Evolutionary conservation across 1,140 invertebrate genomes (phyloP).

Genomic region (Bombus soroeensis): DNA sequence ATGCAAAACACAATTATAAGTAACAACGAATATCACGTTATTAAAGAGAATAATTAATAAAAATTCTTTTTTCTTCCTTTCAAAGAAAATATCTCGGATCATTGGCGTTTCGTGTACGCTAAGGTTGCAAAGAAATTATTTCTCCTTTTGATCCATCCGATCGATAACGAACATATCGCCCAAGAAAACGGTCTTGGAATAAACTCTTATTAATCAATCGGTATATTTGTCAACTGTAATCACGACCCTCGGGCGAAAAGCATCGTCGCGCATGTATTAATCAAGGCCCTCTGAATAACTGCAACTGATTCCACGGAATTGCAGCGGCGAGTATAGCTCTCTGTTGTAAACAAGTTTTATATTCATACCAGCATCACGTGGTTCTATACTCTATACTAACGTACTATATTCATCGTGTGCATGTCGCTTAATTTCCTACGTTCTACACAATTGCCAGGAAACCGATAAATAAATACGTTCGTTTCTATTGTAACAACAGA

Average conservation of each 20-base stretch:
- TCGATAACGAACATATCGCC: background rate
- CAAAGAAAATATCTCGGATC: background rate
- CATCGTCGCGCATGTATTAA: background rate
- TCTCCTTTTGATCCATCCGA: background rate
- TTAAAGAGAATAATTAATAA: too few relatives aligned
- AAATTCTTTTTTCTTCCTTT: background rate
- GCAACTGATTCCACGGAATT: constrained; percentile 54
- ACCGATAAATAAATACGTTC: background rate
- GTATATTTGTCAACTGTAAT: background rate
- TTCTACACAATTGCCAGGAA: constrained; percentile 34
- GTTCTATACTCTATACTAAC: background rate
- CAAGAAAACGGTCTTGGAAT: background rate
- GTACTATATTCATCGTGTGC: constrained; percentile 12
- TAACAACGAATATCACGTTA: background rate
- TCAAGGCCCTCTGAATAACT: constrained; percentile 58
- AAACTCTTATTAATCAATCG: background rate
- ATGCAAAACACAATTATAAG: background rate
- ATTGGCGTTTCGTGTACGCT: background rate
- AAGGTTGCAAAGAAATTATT: background rate
- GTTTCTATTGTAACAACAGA: background rate
- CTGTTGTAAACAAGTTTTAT: constrained; percentile 64
- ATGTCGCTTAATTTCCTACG: constrained; percentile 19
- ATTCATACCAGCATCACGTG: constrained; percentile 47
- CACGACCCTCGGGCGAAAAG: background rate
- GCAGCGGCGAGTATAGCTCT: constrained; percentile 1